Evolutionary conservation across 2,888 invertebrate genomes (phyloP), one percentile per base, ranked within the genome.

Genomic region (Rugalucina vietnamica): DNA sequence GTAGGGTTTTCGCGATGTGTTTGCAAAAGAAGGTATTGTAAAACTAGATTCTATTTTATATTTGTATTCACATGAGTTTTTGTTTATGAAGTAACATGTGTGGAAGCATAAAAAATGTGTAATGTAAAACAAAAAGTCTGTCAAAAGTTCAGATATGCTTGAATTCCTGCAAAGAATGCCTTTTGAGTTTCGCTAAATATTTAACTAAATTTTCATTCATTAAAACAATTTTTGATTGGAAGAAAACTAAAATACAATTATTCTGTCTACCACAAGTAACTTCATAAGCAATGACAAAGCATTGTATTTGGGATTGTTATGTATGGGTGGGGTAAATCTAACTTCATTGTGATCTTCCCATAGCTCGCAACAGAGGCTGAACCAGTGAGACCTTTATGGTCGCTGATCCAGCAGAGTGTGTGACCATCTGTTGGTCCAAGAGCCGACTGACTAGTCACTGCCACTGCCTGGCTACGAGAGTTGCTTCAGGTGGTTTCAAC

Each of bases 311-410:
- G 70, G 29, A 69, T 70, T 57, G 34, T 49, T 72, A 43, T 39
- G 5, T 29, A 72, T 77, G 84, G 84, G n/a, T 54, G 77, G 84
- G 77, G 65, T 65, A 37, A 60, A 57, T 73, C 69, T 75, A 75
- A 74, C 50, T 73, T 79, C 73, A 84, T 80, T 90, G 81, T 90
- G 84, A 89, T 90, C 84, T 88, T 82, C 85, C 90, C 88, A 84
- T 78, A 74, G 34, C 50, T 83, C 86, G 88, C 88, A 89, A 81
- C 76, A 86, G 84, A 88, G 83, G 88, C 88, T 90, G 90, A 89
- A 54, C 78, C 78, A 71, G 37, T 54, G 72, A 72, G 78, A 71
- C 78, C 78, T 71, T 72, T 27, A 54, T n/a, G 71, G 78, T 78
- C 72, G 72, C 72, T 27, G 27, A 27, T 39, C 4, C 72, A 72